A percentile compares a stretch with the other conserved stretches of the same genome.
Conservation (phyloP, 2,797 vertebrate species). For the Xerus rutilus region DNA sequence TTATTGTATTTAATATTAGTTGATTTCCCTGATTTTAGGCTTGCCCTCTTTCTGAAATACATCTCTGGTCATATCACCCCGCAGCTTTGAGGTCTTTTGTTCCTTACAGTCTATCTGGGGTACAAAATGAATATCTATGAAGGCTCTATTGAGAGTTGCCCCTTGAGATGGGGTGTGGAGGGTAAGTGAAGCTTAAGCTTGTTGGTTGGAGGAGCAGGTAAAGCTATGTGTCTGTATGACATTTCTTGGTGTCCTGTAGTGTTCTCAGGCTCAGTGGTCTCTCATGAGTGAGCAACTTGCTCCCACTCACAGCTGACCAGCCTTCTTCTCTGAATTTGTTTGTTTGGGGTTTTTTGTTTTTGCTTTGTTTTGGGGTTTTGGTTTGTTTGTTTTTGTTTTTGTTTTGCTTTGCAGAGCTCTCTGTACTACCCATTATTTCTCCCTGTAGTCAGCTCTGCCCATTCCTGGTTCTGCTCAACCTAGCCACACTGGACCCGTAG, state of each 20-base stretch:
- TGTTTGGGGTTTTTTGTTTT: too few relatives aligned
- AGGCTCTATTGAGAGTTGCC: background rate
- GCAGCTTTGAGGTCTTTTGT: slow-evolving; percentile 7
- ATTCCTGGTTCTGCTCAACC: background rate
- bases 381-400: too few relatives aligned
- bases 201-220: background rate
- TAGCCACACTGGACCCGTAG: background rate
- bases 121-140: slow-evolving; percentile 22
- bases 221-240: background rate
- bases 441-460: background rate
- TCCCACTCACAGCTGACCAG: background rate
- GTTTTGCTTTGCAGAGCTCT: slow-evolving; percentile 7
- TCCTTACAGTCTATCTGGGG: background rate
- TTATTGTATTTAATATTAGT: background rate
- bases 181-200: slow-evolving; percentile 19
- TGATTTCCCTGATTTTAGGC: background rate
- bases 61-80: background rate
- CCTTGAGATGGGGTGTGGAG: background rate
- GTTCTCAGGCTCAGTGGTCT: background rate
- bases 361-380: too few relatives aligned
- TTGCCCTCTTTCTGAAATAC: background rate
- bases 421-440: background rate
- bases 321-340: background rate
- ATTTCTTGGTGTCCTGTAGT: background rate
- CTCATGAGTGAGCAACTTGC: background rate